Percentiles rank a stretch among this genome's conserved stretches.
Conservation (phyloP, 1,140 invertebrate species). For the Brachystomella parvula region DNA sequence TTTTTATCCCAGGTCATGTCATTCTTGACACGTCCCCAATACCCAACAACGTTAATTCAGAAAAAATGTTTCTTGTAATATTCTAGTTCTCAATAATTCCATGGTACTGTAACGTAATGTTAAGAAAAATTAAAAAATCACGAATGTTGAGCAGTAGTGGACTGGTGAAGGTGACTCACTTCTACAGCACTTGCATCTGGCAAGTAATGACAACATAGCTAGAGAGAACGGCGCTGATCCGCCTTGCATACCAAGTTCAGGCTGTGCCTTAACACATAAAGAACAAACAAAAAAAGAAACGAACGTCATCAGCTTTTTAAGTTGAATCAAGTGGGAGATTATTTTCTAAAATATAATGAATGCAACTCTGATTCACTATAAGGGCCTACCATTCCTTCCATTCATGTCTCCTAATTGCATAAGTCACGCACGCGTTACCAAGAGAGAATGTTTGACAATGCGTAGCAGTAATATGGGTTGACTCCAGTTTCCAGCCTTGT, state of each 20-base stretch:
- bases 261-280: conserved; percentile 38
- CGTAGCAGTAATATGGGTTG: not conserved
- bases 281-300: conserved; percentile 40
- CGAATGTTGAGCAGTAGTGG: too few relatives aligned
- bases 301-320: conserved; percentile 35
- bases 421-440: conserved; percentile 30
- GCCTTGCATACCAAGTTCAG: conserved; percentile 36
- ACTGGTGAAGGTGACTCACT: conserved; percentile 36
- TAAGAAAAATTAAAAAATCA: too few relatives aligned
- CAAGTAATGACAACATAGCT: conserved; percentile 32
- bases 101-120: too few relatives aligned
- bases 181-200: conserved; percentile 29
- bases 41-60: too few relatives aligned
- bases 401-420: not conserved
- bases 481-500: conserved; percentile 14
- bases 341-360: conserved; percentile 13
- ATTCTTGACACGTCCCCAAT: too few relatives aligned
- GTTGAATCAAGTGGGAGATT: conserved; percentile 19
- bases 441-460: conserved; percentile 18
- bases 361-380: conserved; percentile 12
- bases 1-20: not conserved
- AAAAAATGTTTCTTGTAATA: too few relatives aligned
- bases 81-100: too few relatives aligned
- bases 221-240: conserved; percentile 34
- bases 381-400: conserved; percentile 7